Base-by-base conservation (phyloP, 2,888 invertebrate genomes). In the Galerucella pusilla region DNA sequence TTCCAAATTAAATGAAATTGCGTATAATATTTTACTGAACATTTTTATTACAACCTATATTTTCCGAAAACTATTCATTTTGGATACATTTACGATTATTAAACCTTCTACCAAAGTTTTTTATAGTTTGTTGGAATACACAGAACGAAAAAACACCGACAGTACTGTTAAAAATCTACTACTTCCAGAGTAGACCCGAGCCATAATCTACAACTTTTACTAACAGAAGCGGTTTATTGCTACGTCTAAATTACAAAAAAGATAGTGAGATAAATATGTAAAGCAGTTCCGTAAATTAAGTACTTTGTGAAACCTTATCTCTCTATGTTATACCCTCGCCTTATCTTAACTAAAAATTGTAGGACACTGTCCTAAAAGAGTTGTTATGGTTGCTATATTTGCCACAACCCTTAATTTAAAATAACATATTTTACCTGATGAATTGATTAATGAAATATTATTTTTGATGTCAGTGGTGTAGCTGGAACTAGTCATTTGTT, bases 261-360 rank as follows among this genome's bases (percentile, higher is more conserved):
- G 72, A 72, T 72, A 72, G 25, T 66, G 35, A 57, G 72, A 72
- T 72, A 72, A 71, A 72, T 72, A 72, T 72, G 72, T 72, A 72
- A 72, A 67, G 52, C 59, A 66, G 72, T 66, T 72, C 46, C 60
- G 49, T 71, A 71, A 71, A 71, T 65, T 71, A 64, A 64, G 64
- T 71, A 65, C 65, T 59, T 71, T 20, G 64, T 71, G 63, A 65
- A 65, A 65, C 65, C 57, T 71, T 71, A 72, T 72, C 72, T 72
- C 28, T 66, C 11, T 49, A 49, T 67, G 72, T 72, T 70, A 66
- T 65, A 71, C 65, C 65, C 71, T 65, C 12, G 65, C 63, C 60
- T 72, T 72, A 72, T 72, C 72, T 72, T 66, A 45, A 72, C 64
- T 72, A 60, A 63, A 72, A 72, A 72, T 72, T 66, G 59, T 72